Evolutionary conservation across 2,888 invertebrate species (phyloP), one percentile per base, ranked within the genome.

Genomic region (Automeris io): DNA sequence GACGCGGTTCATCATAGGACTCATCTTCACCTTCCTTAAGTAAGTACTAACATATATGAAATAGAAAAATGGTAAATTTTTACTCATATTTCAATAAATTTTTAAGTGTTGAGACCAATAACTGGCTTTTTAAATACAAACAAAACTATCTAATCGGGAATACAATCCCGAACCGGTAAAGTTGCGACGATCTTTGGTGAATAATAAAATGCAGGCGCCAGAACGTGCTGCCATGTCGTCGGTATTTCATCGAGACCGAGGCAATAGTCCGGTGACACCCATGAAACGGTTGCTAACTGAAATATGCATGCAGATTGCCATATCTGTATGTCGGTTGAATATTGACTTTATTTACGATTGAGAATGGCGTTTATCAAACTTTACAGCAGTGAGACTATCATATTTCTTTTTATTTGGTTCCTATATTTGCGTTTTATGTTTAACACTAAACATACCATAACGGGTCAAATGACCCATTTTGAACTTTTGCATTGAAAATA

Each of bases 141-240:
- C 35, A 26, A 41, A 47, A 48, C 45, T 43, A 39, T 39, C 43
- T 40, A 21, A 45, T 45, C 32, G 45, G 39, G 21, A 25, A 33
- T 24, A 29, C 29, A 29, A 29, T 16, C 33, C 35, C 43, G 35
- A 42, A 41, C 45, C 38, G 45, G 50, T 45, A 46, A 45, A 49
- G 53, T 60, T 54, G 47, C 54, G 49, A 43, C 49, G 46, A 51
- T 47, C 45, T 43, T 46, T 51, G 45, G 47, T 58, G 55, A 58
- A 58, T 57, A 58, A 58, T 57, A 49, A 53, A 58, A 52, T 51
- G 49, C 50, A 55, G 51, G 51, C 48, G 45, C 16, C 16, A 18
- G 45, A 36, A 51, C 49, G 49, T 42, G 43, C 40, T 37, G 40
- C 33, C 43, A 37, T 51, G 43, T 48, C 48, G 44, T 40, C 51